Conservation (phyloP, 2,888 invertebrate species). For the Stegana nigrithorax region DNA sequence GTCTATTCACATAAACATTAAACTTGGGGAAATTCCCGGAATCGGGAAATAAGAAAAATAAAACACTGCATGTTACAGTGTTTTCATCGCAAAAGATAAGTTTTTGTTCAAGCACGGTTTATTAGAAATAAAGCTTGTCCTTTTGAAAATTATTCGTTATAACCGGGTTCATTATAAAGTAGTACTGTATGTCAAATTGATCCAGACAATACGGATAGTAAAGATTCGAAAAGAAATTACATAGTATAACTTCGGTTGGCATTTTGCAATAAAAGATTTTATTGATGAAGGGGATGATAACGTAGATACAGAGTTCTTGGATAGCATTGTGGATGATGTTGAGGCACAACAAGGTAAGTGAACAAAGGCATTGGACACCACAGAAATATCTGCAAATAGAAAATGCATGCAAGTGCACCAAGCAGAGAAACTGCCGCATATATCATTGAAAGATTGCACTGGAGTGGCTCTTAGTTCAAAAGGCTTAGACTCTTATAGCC, state of each 20-base stretch:
- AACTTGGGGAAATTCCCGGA: no score
- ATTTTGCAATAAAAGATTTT: constrained; percentile 64
- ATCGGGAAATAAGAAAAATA: no score
- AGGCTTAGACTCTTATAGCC: no score
- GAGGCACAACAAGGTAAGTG: constrained; percentile 26
- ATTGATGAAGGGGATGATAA: constrained; percentile 46
- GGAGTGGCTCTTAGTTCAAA: no score
- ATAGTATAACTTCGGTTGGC: constrained; percentile 61
- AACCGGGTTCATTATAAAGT: no score
- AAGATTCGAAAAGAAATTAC: constrained; percentile 64
- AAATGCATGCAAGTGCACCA: not conserved
- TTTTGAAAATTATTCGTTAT: no score
- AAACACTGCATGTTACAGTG: no score
- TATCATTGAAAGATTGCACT: not conserved
- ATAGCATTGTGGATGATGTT: constrained; percentile 30
- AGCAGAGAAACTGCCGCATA: not conserved
- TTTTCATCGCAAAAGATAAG: no score
- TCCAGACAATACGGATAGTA: constrained; percentile 57
- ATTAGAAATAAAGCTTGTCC: no score
- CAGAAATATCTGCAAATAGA: constrained; percentile 57
- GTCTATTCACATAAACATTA: no score
- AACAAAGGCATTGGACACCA: constrained; percentile 44
- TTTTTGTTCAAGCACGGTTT: no score
- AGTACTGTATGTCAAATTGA: constrained; percentile 58
- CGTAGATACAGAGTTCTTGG: not conserved